phyloP scores from a whole-genome alignment of 2,113 vertebrate species.

The Salvelinus alpinus region DNA sequence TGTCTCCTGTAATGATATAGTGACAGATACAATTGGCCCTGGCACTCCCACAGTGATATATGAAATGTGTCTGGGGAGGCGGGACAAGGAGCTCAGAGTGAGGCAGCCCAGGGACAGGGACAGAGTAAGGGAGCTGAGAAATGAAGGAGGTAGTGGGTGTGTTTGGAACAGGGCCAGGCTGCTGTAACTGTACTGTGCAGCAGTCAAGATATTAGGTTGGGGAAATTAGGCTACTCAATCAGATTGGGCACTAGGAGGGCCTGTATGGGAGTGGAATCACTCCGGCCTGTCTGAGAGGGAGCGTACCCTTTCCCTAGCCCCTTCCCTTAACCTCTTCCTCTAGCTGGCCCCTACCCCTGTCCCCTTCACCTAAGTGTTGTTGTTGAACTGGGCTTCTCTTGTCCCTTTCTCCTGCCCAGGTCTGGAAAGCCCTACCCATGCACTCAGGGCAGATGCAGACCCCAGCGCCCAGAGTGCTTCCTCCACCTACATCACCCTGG shows the following conservation, averaged over 20 bases:
- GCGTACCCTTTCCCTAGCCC: neutral
- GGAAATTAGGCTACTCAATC: neutral
- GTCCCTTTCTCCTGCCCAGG: conserved; percentile 66
- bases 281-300: neutral
- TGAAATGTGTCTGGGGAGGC: conserved; percentile 3
- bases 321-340: neutral
- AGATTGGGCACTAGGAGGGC: neutral
- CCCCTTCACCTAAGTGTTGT: no score
- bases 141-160: neutral
- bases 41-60: neutral
- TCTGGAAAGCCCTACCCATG: conserved; percentile 92
- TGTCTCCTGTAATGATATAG: neutral
- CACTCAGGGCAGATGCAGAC: conserved; percentile 87
- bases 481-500: conserved; percentile 90
- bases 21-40: neutral
- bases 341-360: neutral
- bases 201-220: neutral
- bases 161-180: neutral
- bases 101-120: neutral
- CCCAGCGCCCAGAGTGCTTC: conserved; percentile 89
- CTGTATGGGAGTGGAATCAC: neutral
- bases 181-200: neutral
- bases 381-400: neutral
- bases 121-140: neutral
- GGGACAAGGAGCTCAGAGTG: neutral